These are phyloP conservation scores for Enteromius anoplus DNA, from an alignment of 2,797 vertebrate species.

Conservation along the genomic window DNA sequence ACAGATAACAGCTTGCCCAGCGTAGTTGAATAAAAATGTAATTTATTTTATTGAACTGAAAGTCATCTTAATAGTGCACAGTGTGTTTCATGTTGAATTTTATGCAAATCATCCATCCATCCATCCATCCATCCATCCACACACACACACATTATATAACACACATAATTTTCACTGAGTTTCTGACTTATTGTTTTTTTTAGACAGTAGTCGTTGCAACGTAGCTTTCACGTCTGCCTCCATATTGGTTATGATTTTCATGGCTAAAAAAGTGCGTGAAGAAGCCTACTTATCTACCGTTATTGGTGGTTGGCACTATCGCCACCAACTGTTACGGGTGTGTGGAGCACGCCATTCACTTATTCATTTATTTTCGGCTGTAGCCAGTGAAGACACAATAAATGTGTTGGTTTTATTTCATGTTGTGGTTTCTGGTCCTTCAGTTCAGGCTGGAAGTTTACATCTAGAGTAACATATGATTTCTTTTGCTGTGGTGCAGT, in stretches of 20 bases:
- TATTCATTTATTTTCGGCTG: background rate
- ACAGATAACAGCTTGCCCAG: background rate
- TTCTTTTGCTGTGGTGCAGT: background rate
- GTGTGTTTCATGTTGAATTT: background rate
- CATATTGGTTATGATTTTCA: too few relatives aligned
- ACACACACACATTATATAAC: too few relatives aligned
- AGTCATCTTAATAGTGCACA: background rate
- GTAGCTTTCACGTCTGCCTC: too few relatives aligned
- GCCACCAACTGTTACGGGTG: too few relatives aligned
- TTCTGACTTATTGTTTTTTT: too few relatives aligned
- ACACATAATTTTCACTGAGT: too few relatives aligned
- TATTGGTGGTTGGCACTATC: too few relatives aligned
- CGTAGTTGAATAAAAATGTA: constrained; percentile 2
- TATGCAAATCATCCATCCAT: background rate
- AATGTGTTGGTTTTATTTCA: background rate
- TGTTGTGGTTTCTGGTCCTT: background rate
- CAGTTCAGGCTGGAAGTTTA: background rate
- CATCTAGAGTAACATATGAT: background rate
- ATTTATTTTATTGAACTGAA: background rate
- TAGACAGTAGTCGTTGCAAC: too few relatives aligned
- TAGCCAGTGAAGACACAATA: background rate
- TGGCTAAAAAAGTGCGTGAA: too few relatives aligned
- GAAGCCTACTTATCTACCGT: too few relatives aligned
- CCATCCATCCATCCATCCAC: background rate
- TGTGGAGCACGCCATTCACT: too few relatives aligned